Base-by-base conservation (phyloP, 2,888 invertebrate genomes). In the Dicycla oo region DNA sequence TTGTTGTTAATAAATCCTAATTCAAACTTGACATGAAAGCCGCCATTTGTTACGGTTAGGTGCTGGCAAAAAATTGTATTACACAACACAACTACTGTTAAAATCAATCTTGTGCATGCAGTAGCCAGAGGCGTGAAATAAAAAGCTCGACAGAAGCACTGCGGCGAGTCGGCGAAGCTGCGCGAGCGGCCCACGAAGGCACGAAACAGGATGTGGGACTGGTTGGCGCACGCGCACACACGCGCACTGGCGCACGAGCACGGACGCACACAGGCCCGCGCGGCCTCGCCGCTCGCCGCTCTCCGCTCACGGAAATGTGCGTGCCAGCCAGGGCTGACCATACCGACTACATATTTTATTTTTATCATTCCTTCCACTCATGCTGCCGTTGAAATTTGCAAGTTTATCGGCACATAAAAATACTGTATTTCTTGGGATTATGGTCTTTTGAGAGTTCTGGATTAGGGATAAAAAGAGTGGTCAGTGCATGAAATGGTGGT, bases 131-230 rank as follows among this genome's bases (percentile, higher is more conserved):
- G 93, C 93, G 94, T 92, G 91, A 94, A 95, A 94, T 95, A 95
- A 96, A 95, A 96, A 96, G 95, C 95, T 95, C 92, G 80, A 90
- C 91, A 92, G 92, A 91, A 91, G 93, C 91, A 90, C 54, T 67
- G 70, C 89, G 88, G 86, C 92, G 91, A 93, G 93, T 94, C 92
- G 58, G 20, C 75, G 91, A 93, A 93, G 95, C 92, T 93, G 94
- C 88, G 85, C 92, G 88, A 88, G 91, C 92, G 93, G 91, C 91
- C 93, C 93, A 92, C 93, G 75, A 80, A 76, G 75, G 75, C 75
- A 76, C 75, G 94, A 94, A 96, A 96, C 96, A 96, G 96, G 96
- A 96, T 96, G 96, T 96, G 93, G 91, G 95, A 96, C 96, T 96
- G 96, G 96, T 96, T 94, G 92, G 91, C 89, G 89, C 93, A 90